Evolutionary conservation across 2,888 invertebrate genomes (phyloP).

Genomic region (Trypoxylon attenuatum): DNA sequence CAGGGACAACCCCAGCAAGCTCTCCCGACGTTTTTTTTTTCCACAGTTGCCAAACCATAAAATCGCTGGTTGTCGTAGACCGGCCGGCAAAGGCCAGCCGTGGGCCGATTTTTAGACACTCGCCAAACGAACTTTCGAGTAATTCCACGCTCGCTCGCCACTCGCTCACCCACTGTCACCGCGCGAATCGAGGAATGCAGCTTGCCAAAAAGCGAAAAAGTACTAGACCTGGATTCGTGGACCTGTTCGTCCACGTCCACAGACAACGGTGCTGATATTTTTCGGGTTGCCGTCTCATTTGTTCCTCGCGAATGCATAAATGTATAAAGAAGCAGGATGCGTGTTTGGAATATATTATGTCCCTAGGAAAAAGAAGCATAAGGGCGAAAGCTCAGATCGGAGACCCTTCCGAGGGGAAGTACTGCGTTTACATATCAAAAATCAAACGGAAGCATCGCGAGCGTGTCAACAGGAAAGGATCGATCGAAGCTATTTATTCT

Average conservation of each 20-base stretch:
- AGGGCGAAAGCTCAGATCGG: conserved; percentile 2
- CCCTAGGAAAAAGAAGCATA: background rate
- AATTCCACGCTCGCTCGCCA: background rate
- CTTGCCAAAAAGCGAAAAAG: too few relatives aligned
- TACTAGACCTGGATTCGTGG: too few relatives aligned
- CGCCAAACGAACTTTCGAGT: background rate
- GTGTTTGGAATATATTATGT: conserved; percentile 31
- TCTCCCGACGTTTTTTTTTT: background rate
- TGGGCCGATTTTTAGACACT: background rate
- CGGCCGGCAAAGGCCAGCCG: background rate
- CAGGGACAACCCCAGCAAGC: too few relatives aligned
- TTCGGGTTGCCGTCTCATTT: conserved; percentile 21
- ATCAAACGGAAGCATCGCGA: conserved; percentile 27
- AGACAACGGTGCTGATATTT: background rate
- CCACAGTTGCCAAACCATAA: conserved; percentile 21
- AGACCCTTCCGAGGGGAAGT: conserved; percentile 14
- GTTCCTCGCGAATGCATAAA: conserved; percentile 27
- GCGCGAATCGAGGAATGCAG: too few relatives aligned
- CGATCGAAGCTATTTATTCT: conserved; percentile 30
- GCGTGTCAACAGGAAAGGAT: conserved; percentile 35
- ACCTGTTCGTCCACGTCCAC: conserved; percentile 1
- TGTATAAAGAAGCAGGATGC: conserved; percentile 34
- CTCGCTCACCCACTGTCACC: background rate
- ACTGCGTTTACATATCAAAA: conserved; percentile 28
- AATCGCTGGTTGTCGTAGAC: conserved; percentile 27